Conservation (phyloP, 2,797 vertebrate genomes). For the Macrochelys suwanniensis region DNA sequence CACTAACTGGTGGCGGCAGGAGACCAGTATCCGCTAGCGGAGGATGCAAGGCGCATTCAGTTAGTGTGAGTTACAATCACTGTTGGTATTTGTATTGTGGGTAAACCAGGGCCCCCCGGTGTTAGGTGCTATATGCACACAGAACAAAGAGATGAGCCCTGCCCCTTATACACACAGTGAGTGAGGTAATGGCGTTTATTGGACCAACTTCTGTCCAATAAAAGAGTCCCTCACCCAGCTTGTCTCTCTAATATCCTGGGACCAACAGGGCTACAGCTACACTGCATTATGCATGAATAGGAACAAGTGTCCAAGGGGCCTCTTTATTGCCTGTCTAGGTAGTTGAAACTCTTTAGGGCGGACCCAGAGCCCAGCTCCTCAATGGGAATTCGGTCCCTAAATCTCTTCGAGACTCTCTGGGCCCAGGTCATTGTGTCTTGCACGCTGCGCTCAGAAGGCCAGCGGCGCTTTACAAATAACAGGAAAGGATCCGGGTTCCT, state of each 20-base stretch:
- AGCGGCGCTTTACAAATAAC: constrained; percentile 33
- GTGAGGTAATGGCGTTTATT: not conserved
- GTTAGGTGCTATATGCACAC: not conserved
- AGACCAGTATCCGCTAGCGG: not conserved
- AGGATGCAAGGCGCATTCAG: not conserved
- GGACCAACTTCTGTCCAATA: not conserved
- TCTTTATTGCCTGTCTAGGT: not conserved
- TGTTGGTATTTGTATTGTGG: not conserved
- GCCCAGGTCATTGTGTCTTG: not conserved
- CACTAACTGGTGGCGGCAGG: not conserved
- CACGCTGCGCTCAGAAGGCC: not conserved
- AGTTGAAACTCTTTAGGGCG: too few relatives aligned
- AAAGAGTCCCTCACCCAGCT: too few relatives aligned
- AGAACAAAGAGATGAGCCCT: not conserved
- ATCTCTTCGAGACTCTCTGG: not conserved
- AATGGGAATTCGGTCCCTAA: not conserved
- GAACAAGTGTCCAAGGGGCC: not conserved
- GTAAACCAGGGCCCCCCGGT: not conserved
- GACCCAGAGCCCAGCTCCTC: not conserved
- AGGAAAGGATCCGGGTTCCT: fast-evolving
- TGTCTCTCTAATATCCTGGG: too few relatives aligned
- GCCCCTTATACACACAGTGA: not conserved
- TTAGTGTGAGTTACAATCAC: not conserved
- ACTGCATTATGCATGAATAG: too few relatives aligned
- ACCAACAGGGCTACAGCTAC: too few relatives aligned